A percentile compares a stretch with the other conserved stretches of the same genome.
phyloP scores from a whole-genome alignment of 1,140 invertebrate species.

The Alviniconcha marisindica region DNA sequence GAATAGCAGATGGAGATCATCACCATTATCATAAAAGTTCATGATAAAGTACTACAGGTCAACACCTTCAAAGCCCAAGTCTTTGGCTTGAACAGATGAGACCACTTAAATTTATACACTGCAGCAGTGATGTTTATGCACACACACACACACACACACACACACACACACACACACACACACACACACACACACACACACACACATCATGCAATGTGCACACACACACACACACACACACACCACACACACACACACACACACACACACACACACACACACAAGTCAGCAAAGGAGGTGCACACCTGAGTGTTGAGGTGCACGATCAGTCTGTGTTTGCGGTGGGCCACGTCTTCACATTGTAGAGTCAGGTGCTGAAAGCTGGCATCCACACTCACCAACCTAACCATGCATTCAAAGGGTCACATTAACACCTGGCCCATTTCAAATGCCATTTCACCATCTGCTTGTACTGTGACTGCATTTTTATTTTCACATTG shows the following conservation, averaged over 20 bases:
- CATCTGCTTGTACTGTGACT: too few species aligned
- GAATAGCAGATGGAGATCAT: too few species aligned
- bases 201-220: neutral
- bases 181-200: slow-evolving; percentile 24
- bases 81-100: too few species aligned
- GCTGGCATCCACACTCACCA: slow-evolving; percentile 22
- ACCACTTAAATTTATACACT: too few species aligned
- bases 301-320: slow-evolving; percentile 35
- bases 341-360: neutral
- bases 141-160: neutral
- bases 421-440: too few species aligned
- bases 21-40: too few species aligned
- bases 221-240: neutral
- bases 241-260: slow-evolving; percentile 12
- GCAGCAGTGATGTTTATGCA: too few species aligned
- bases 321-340: slow-evolving; percentile 29
- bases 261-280: slow-evolving; percentile 24
- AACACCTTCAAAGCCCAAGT: too few species aligned
- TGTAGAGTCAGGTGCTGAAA: slow-evolving; percentile 37
- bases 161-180: slow-evolving; percentile 13
- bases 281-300: neutral
- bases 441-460: too few species aligned
- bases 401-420: too few species aligned
- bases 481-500: too few species aligned
- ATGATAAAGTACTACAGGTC: too few species aligned